Percentiles rank a stretch among this genome's conserved stretches.
Conservation (phyloP, 1,140 invertebrate species). For the Amyelois transitella region DNA sequence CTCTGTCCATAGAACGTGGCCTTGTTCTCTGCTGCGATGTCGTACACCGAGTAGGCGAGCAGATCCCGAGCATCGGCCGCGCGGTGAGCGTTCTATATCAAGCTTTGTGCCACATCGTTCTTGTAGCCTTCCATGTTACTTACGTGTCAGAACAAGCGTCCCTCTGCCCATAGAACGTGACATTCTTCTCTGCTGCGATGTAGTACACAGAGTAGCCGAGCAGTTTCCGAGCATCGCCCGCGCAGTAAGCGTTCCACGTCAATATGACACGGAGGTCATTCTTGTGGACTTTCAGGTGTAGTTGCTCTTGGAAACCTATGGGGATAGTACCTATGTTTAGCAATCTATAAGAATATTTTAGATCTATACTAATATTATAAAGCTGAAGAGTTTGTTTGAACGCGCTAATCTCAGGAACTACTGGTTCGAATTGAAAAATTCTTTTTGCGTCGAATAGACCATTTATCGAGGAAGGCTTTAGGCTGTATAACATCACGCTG, state of each 20-base stretch:
- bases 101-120: too few relatives aligned
- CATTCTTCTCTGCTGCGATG: conserved; percentile 81
- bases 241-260: conserved; percentile 81
- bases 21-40: conserved; percentile 82
- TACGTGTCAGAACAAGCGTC: conserved; percentile 88
- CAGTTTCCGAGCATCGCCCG: conserved; percentile 82
- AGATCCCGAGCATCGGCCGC: conserved; percentile 83
- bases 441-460: too few relatives aligned
- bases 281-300: conserved; percentile 36
- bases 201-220: conserved; percentile 90
- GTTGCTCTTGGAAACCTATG: conserved; percentile 39
- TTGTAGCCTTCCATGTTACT: conserved; percentile 24
- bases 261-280: conserved; percentile 38
- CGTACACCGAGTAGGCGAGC: conserved; percentile 89
- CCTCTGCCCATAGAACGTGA: conserved; percentile 87
- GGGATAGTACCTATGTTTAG: too few relatives aligned
- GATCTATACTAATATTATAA: too few relatives aligned
- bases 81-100: conserved; percentile 81
- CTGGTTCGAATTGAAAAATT: too few relatives aligned
- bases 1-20: conserved; percentile 88
- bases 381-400: too few relatives aligned
- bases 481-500: too few relatives aligned
- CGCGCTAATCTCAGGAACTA: too few relatives aligned
- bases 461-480: too few relatives aligned
- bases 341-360: too few relatives aligned